Evolutionary conservation across 2,888 invertebrate genomes (phyloP), one percentile per base, ranked within the genome.

Genomic region (Euzophera pinguis): DNA sequence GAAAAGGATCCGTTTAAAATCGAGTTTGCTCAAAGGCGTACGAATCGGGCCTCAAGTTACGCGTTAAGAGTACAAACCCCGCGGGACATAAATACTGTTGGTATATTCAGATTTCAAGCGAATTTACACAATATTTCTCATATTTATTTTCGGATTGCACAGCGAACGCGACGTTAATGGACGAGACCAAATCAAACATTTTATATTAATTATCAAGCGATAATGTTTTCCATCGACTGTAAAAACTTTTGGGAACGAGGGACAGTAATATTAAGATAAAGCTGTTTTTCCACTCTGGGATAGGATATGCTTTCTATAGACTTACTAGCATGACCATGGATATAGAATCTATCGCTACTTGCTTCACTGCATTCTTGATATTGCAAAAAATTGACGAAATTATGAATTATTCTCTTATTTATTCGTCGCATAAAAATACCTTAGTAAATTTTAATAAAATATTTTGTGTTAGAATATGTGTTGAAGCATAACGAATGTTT

Each of bases 201-300:
- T 50, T 48, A 34, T 48, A 48, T 22, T 48, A 47, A 35, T 47
- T 47, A 35, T 32, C 35, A 47, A 47, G 29, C 16, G 47, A 35
- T 35, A 35, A 47, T 47, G 34, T 47, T 29, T 45, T 13, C 1
- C 43, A 17, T n/a, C 17, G 47, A 17, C 47, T 47, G 35, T 17
- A 35, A 47, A 43, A 43, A 43, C 43, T 13, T 29, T 43, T 13
- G 8, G 34, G 14, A 32, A 45, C 13, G 29, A 34, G 12, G 10
- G n/a, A 34, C 45, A 9, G 14, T 32, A 4, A 32, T 27, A 35
- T 34, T 47, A 16, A 1, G 29, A 12, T 43, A 43, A 29, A 13
- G 38, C 12, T 13, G 14, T 38, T 3, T 14, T 4, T 38, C 38
- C 38, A 38, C 3, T 5, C 5, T 13, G 3, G 37, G 7, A 6